Percentiles rank a stretch among this genome's conserved stretches.
Conservation (phyloP, 1,140 invertebrate species). For the Battus philenor region DNA sequence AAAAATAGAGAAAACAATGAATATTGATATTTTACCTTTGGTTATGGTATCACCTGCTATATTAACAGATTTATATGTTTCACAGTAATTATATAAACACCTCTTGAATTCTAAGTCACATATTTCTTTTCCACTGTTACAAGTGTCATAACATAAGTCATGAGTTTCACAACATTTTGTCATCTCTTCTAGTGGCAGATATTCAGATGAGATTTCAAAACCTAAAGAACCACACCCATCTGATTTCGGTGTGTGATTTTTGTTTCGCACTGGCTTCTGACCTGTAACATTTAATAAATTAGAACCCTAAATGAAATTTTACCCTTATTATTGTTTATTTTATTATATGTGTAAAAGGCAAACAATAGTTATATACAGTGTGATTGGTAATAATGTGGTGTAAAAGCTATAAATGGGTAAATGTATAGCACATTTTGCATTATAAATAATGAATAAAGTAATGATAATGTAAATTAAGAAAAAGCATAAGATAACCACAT, state of each 20-base stretch:
- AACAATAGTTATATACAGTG: no score
- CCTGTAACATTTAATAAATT: no score
- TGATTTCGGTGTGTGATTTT: conserved; percentile 82
- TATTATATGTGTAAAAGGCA: no score
- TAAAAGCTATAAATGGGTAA: no score
- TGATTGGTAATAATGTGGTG: no score
- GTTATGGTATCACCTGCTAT: conserved; percentile 79
- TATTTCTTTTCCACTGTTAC: conserved; percentile 88
- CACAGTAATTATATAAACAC: conserved; percentile 90
- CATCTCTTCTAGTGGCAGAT: conserved; percentile 86
- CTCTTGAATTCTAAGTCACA: conserved; percentile 92
- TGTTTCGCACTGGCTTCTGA: conserved; percentile 80
- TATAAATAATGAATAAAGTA: no score
- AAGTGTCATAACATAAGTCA: conserved; percentile 94
- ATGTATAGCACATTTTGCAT: no score
- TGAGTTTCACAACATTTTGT: conserved; percentile 90
- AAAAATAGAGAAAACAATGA: no score
- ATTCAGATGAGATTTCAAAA: conserved; percentile 83
- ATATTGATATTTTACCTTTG: conserved; percentile 79
- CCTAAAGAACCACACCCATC: conserved; percentile 90
- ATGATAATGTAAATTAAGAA: no score
- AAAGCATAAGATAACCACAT: no score
- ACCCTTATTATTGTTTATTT: no score
- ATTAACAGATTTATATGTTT: conserved; percentile 79
- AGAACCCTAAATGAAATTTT: no score